These are phyloP conservation scores for Hydrolagus affinis DNA, from an alignment of 2,113 vertebrate genomes.

Conservation along the genomic window DNA sequence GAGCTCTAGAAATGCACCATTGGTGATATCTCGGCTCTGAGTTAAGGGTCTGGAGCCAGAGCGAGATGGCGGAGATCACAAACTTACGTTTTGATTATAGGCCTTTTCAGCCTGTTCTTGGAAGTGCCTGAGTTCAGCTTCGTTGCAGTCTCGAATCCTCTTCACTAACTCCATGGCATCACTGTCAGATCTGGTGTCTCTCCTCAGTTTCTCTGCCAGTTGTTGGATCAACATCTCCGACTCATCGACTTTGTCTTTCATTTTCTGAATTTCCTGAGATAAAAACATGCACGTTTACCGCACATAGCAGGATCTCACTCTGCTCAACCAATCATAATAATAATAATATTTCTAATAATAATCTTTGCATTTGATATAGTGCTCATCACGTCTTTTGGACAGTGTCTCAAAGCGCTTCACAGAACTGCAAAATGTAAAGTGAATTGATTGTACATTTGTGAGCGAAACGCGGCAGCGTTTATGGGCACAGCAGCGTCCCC, in stretches of 20 bases:
- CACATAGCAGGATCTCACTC: no score
- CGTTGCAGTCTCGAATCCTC: constrained; percentile 35
- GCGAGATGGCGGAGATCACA: constrained; percentile 15
- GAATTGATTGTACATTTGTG: no score
- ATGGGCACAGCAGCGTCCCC: no score
- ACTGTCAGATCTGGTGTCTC: constrained; percentile 19
- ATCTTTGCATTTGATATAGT: no score
- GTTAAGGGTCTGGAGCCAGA: no score
- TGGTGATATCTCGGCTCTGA: no score
- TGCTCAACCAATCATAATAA: not conserved
- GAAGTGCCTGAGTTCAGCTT: constrained; percentile 37
- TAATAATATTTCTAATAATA: no score
- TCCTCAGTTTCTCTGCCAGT: constrained; percentile 24
- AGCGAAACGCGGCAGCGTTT: no score
- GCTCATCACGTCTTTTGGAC: no score
- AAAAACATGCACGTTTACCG: not conserved
- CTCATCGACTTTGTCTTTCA: not conserved
- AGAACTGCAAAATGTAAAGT: no score
- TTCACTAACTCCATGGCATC: constrained; percentile 31
- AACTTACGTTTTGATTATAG: constrained; percentile 39
- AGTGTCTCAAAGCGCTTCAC: no score
- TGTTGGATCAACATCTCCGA: constrained; percentile 14
- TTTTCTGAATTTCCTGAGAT: constrained; percentile 9
- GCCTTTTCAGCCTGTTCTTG: constrained; percentile 35
- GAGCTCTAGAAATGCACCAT: no score